A percentile compares a stretch with the other conserved stretches of the same genome.
phyloP scores from a whole-genome alignment of 2,797 vertebrate species.

The Margarornis squamiger region DNA sequence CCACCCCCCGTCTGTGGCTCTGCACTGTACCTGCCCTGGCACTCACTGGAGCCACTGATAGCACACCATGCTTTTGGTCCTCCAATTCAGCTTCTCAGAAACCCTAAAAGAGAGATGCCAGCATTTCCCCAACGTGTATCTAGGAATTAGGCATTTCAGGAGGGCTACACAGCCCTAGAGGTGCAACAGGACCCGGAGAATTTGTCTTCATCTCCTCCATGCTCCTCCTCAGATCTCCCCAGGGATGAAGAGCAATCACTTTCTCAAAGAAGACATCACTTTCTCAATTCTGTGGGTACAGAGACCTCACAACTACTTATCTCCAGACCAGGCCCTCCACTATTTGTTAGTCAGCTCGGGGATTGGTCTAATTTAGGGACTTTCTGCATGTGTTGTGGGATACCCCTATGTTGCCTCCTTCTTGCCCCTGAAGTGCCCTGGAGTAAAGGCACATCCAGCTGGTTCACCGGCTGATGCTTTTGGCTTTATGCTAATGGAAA shows the following conservation, averaged over 20 bases:
- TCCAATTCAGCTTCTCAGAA: not conserved
- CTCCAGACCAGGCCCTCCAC: not conserved
- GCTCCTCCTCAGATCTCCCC: not conserved
- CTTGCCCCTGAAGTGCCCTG: not conserved
- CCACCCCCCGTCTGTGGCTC: not conserved
- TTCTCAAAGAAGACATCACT: not conserved
- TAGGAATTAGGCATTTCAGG: not conserved
- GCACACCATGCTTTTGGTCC: not conserved
- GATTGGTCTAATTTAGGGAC: not conserved
- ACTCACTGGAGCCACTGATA: not conserved
- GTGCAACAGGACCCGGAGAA: not conserved
- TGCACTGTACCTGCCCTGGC: not conserved
- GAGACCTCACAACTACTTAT: not conserved
- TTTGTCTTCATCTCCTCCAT: not conserved
- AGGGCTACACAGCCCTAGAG: not conserved
- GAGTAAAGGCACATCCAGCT: not conserved
- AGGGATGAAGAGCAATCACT: not conserved
- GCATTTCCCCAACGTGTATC: not conserved
- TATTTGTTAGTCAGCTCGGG: not conserved
- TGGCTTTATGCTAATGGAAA: conserved; percentile 27
- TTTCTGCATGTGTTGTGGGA: not conserved
- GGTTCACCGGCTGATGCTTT: not conserved
- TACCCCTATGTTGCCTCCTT: not conserved
- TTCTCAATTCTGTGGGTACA: not conserved
- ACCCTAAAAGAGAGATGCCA: not conserved